Evolutionary conservation across 1,140 invertebrate species (phyloP).

Genomic region (Drosophila tsacasi): DNA sequence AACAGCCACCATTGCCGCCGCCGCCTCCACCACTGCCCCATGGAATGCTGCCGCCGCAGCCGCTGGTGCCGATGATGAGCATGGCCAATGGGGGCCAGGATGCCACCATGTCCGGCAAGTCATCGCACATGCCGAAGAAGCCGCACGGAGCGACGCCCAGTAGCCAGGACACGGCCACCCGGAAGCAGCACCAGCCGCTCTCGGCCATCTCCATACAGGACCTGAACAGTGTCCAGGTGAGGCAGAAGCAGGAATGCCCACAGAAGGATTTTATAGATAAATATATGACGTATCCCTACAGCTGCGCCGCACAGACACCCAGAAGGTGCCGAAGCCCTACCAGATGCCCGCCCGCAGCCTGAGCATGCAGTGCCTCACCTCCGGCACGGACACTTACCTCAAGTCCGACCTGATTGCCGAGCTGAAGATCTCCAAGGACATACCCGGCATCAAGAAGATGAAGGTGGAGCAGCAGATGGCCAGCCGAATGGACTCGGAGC

Average conservation of each 20-base stretch:
- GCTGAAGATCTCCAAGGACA: constrained; percentile 95
- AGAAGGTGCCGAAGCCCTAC: constrained; percentile 91
- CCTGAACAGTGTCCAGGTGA: constrained; percentile 91
- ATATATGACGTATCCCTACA: constrained; percentile 42
- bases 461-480: constrained; percentile 94
- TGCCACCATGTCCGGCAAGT: constrained; percentile 49
- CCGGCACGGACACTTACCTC: constrained; percentile 90
- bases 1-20: constrained; percentile 83
- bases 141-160: constrained; percentile 85
- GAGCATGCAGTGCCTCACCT: constrained; percentile 89
- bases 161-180: constrained; percentile 84
- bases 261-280: no score
- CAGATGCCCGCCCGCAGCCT: constrained; percentile 91
- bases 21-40: constrained; percentile 86
- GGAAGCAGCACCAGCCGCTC: constrained; percentile 89
- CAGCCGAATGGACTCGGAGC: constrained; percentile 91
- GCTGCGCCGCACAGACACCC: constrained; percentile 90
- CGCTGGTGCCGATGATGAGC: constrained; percentile 62
- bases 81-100: constrained; percentile 45
- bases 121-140: constrained; percentile 68
- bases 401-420: constrained; percentile 96
- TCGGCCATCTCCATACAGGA: constrained; percentile 94
- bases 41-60: constrained; percentile 82
- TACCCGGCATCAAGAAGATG: constrained; percentile 95
- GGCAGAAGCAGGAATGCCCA: neutral